Evolutionary conservation across 2,888 invertebrate genomes (phyloP).

Genomic region (Epinotia demarniana): DNA sequence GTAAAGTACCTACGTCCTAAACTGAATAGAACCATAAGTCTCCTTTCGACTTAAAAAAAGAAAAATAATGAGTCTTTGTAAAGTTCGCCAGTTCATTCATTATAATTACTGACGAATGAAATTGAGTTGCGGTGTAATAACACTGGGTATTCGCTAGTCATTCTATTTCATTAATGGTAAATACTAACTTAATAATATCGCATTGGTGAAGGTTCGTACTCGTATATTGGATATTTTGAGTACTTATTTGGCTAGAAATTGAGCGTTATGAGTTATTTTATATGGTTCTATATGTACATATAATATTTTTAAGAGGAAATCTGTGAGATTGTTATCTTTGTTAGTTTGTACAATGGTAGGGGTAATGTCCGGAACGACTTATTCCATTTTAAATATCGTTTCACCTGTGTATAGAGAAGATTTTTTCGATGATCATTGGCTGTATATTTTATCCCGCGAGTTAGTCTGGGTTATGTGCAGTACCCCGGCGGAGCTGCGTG

Average conservation of each 20-base stretch:
- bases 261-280: not conserved
- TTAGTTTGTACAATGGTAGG: no score
- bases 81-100: slow-evolving; percentile 33
- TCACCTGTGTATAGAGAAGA: no score
- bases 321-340: no score
- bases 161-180: slow-evolving; percentile 27
- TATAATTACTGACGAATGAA: slow-evolving; percentile 35
- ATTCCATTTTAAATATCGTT: no score
- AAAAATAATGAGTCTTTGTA: slow-evolving; percentile 21
- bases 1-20: no score
- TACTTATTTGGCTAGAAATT: not conserved
- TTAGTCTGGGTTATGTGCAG: no score
- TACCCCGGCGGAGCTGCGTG: no score
- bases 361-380: no score
- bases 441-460: no score
- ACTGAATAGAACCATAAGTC: not conserved
- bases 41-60: slow-evolving; percentile 9
- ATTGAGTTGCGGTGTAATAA: slow-evolving; percentile 29
- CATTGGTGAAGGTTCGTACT: not conserved
- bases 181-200: slow-evolving; percentile 5
- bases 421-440: no score
- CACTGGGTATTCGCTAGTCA: slow-evolving; percentile 31
- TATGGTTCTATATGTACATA: no score
- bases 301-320: no score
- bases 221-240: not conserved